Evolutionary conservation across 2,113 vertebrate species (phyloP).

Genomic region (Emydocephalus ijimae): DNA sequence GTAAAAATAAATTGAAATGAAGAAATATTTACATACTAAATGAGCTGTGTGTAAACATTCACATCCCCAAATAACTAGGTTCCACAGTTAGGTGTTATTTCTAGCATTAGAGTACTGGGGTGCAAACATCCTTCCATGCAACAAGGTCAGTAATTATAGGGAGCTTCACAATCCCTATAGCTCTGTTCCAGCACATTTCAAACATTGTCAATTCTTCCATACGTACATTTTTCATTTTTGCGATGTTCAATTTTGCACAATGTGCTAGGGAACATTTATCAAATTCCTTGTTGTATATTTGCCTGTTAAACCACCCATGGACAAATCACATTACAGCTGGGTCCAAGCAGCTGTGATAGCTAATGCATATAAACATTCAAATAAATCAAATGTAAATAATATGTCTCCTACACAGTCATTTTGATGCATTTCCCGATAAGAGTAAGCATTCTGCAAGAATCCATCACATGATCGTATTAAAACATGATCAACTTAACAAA

Average conservation of each 20-base stretch:
- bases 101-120: not conserved
- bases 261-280: constrained; percentile 7
- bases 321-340: not conserved
- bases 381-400: not conserved
- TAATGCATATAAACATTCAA: not conserved
- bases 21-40: not conserved
- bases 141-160: not conserved
- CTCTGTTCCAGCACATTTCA: not conserved
- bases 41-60: not conserved
- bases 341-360: not conserved
- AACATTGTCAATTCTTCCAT: not conserved
- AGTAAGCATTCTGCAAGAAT: not conserved
- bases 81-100: not conserved
- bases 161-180: not conserved
- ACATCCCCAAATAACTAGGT: not conserved
- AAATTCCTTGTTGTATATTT: constrained; percentile 11
- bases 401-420: not conserved
- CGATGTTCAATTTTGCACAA: constrained; percentile 6
- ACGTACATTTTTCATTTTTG: constrained; percentile 13
- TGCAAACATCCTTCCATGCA: not conserved
- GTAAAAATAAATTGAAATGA: not conserved
- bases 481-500: not conserved
- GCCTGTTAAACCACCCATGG: constrained; percentile 10
- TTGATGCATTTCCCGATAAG: not conserved
- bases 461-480: not conserved